Base-by-base conservation (phyloP, 2,888 invertebrate species). In the Zygogramma bicolorata region DNA sequence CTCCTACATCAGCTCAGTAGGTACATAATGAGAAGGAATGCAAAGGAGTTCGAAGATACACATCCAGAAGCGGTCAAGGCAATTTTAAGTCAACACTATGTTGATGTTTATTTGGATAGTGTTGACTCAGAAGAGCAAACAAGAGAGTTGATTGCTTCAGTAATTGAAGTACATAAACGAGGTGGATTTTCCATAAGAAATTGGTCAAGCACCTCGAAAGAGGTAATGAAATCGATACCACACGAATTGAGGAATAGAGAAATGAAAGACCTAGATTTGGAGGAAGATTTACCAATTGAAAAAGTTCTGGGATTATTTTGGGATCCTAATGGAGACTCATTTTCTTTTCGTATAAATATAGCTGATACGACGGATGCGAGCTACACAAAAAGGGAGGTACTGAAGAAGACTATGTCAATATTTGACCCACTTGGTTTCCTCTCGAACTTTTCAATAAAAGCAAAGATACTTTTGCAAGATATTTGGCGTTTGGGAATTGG, bases 31-130 rank as follows among this genome's bases (percentile, higher is more conserved):
- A 65, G 58, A 25, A 61, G 57, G 34, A 68, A 71, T 60, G 49
- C 67, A 8, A 18, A 38, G 25, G 57, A 62, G 20, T 62, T 62
- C 25, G 3, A 25, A 18, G 29, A 53, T 49, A 13, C 22, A 1
- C 57, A 27, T 58, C 65, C 57, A 20, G 49, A 61, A 53, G 66
- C 66, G 15, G 57, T n/a, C n/a, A 31, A 46, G 29, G 38, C 62
- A 6, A 53, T 62, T 15, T 22, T 46, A 22, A 27, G 62, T 2
- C 18, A 68, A 20, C 65, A 65, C 22, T 63, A 70, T 42, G 31
- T 67, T 1, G 67, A 67, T 22, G 66, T 66, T 42, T 66, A 62
- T 57, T 34, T 57, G 8, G 71, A 68, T n/a, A 62, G 62, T 46
- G 22, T 27, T 2, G 68, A 68, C 25, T 29, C 2, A 10, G 20